These are phyloP conservation scores for Melopsittacus undulatus DNA, from an alignment of 2,797 vertebrate species.

Conservation along the genomic window DNA sequence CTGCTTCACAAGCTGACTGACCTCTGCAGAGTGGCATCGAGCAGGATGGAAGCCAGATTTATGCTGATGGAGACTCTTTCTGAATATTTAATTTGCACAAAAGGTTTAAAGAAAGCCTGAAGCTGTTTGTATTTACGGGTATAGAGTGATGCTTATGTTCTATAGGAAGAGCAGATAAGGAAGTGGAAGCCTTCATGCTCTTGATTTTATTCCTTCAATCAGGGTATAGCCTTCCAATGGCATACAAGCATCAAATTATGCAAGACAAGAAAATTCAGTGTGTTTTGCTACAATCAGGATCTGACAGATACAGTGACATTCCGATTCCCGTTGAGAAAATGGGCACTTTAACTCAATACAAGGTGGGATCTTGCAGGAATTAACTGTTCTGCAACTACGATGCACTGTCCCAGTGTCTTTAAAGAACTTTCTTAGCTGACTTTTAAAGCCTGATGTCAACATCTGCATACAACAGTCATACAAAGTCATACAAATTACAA, in stretches of 20 bases:
- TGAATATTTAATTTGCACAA: constrained; percentile 56
- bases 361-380: constrained; percentile 29
- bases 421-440: neutral
- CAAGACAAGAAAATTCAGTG: neutral
- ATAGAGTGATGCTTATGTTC: neutral
- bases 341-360: constrained; percentile 30
- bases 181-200: constrained; percentile 33
- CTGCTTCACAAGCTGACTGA: neutral
- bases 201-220: neutral
- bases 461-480: neutral
- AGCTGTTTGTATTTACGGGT: constrained; percentile 42
- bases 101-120: constrained; percentile 2
- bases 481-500: neutral
- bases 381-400: constrained; percentile 2
- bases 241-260: constrained; percentile 15
- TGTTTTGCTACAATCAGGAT: neutral
- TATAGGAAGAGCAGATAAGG: neutral
- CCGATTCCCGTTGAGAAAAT: constrained; percentile 13
- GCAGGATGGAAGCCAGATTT: neutral
- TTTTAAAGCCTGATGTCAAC: constrained; percentile 28
- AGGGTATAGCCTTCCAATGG: constrained; percentile 4
- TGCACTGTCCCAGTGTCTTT: constrained; percentile 59
- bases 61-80: neutral
- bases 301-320: constrained; percentile 5
- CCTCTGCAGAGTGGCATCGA: neutral